A percentile compares a stretch with the other conserved stretches of the same genome.
These are phyloP conservation scores for Hydropsyche tenuis DNA, from an alignment of 1,140 invertebrate genomes.

Conservation along the genomic window DNA sequence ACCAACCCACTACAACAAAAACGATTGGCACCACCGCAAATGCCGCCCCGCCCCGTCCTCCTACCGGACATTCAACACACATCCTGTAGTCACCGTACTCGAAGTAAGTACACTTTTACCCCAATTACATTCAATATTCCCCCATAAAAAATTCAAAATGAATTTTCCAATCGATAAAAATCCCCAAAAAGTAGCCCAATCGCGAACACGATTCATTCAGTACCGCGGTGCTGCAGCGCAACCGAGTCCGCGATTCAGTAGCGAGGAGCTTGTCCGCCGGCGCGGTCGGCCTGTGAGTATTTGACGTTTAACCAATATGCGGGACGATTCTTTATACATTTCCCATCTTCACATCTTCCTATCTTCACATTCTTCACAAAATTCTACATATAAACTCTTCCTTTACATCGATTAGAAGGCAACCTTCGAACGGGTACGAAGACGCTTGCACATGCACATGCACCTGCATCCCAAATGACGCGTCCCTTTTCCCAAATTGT, in stretches of 20 bases:
- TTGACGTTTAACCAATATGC: not conserved
- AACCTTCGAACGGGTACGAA: too few species aligned
- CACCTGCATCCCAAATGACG: too few species aligned
- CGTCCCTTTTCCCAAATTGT: not conserved
- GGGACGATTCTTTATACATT: not conserved
- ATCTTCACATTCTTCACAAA: not conserved
- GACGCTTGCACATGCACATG: too few species aligned
- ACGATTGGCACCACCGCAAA: conserved; percentile 48
- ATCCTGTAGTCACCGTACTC: not conserved
- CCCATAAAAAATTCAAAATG: not conserved
- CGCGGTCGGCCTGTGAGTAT: conserved; percentile 29
- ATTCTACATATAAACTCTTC: not conserved
- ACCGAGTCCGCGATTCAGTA: conserved; percentile 6
- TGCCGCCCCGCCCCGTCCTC: conserved; percentile 23
- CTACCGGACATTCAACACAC: not conserved
- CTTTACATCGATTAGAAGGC: not conserved
- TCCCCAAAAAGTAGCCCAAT: not conserved
- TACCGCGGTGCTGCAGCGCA: not conserved
- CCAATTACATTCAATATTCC: too few species aligned
- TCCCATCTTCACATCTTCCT: not conserved
- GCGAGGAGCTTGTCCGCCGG: conserved; percentile 27
- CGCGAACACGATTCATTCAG: not conserved
- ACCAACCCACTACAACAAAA: too few species aligned
- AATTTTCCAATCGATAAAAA: conserved; percentile 8
- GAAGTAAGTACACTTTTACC: too few species aligned